Percentiles rank a stretch among this genome's conserved stretches.
These are phyloP conservation scores for Neomorphus geoffroyi DNA, from an alignment of 2,797 vertebrate species.

Conservation along the genomic window DNA sequence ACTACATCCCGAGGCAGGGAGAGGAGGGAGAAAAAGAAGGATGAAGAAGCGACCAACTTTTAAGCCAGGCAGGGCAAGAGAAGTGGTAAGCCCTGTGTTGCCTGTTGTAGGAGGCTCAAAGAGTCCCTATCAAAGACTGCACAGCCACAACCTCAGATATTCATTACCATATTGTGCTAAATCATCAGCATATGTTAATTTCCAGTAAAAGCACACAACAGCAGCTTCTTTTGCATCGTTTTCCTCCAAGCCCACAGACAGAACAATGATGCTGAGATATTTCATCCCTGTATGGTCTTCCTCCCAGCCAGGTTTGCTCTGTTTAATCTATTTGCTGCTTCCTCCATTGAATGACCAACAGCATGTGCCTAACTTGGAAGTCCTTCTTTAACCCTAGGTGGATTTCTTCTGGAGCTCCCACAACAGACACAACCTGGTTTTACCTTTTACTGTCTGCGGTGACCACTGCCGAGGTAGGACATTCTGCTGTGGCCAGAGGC, in stretches of 20 bases:
- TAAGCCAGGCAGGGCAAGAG: background rate
- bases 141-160: background rate
- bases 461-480: background rate
- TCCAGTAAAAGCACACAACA: background rate
- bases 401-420: background rate
- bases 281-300: background rate
- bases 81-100: background rate
- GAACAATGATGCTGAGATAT: no score
- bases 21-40: background rate
- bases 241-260: background rate
- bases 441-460: background rate
- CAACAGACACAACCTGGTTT: background rate
- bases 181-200: background rate
- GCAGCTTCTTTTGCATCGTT: background rate
- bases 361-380: background rate
- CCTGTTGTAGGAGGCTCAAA: background rate
- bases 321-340: background rate
- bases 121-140: background rate
- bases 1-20: fast-evolving
- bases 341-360: background rate
- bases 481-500: background rate
- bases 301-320: background rate
- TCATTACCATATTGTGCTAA: background rate
- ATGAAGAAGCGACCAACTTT: no score
- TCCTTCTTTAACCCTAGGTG: background rate